Evolutionary conservation across 2,797 vertebrate species (phyloP), one percentile per base, ranked within the genome.

Genomic region (Darevskia nairensis): DNA sequence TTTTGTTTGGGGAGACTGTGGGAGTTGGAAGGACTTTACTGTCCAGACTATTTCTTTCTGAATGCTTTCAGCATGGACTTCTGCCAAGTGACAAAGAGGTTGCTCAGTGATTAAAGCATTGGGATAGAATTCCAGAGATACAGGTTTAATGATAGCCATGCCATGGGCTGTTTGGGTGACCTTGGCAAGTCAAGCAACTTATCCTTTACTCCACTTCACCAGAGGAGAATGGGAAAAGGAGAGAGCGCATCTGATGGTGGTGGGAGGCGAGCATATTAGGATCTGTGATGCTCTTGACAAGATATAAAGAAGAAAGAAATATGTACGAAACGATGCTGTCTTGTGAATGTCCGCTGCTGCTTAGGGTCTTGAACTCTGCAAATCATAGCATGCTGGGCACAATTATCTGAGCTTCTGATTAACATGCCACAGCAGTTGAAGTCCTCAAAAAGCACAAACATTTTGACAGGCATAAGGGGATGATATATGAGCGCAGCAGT

Each of bases 201-300:
- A 66, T 19, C 19, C 41, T 17, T 72, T 66, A 27, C 81, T 82
- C 90, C 78, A 68, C 93, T 55, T 55, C 81, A 88, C 0, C 1
- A 76, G 8, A 39, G 25, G 66, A 77, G 71, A 76, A 75, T 23
- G 32, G 59, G 89, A 6, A 2, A 91, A 0, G 66, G 25, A 93
- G 92, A 93, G 89, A 94, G 91, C 87, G 89, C 68, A 55, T 39
- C 13, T 50, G 35, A 77, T 68, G 75, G 39, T 74, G 81, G 41
- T 80, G 64, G 32, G 80, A 41, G 72, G 80, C 29, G 32, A 25
- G 71, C 80, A 50, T 87, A 72, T 23, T 85, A 69, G 39, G 0
- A 27, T 64, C 0, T 0, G 1, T 75, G 0, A 0, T 0, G 32
- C 41, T 92, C 72, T 93, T 89, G 84, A 94, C 89, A 69, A 64